Base-by-base conservation (phyloP, 2,888 invertebrate genomes). In the Apotomis turbidana region DNA sequence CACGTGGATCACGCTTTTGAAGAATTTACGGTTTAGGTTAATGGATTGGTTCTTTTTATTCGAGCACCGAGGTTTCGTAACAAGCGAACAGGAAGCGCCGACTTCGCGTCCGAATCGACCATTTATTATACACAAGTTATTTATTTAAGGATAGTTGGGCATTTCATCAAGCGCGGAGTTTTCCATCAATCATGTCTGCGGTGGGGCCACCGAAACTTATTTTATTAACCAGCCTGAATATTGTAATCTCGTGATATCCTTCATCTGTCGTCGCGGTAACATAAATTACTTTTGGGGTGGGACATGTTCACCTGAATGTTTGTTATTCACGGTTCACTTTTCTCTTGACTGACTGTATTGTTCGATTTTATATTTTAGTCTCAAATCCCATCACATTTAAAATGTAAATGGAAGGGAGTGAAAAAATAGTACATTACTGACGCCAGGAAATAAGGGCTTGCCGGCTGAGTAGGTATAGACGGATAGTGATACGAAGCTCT, bases 141-240 rank as follows among this genome's bases (percentile, higher is more conserved):
- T 71, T 71, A 71, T 51, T 71, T 71, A 61, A 60, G 71, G 49
- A 67, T 61, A 61, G 71, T 71, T 71, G 71, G 64, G 67, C 66
- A 67, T 71, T 71, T 71, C 66, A 71, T 71, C 60, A 44, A 44
- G 51, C 44, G 12, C 61, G 46, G 41, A 13, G 41, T 36, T 38
- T 57, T 10, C 13, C 62, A 72, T 72, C 68, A 72, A 68, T 72
- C 68, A 68, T 63, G 67, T 68, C 55, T 49, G 58, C 67, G 15
- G 41, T 38, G 60, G 62, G 38, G 58, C 58, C 46, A 54, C 61
- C 60, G 41, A 57, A 68, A 62, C 57, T 63, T 68, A 67, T 67
- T 71, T 71, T 71, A 67, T 71, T 60, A 61, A 55, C 57, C 57
- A 67, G 38, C 52, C 41, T 49, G 71, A 71, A 54, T 66, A 70